Percentiles rank a stretch among this genome's conserved stretches.
Conservation (phyloP, 2,888 invertebrate genomes). For the Melieria crassipennis region DNA sequence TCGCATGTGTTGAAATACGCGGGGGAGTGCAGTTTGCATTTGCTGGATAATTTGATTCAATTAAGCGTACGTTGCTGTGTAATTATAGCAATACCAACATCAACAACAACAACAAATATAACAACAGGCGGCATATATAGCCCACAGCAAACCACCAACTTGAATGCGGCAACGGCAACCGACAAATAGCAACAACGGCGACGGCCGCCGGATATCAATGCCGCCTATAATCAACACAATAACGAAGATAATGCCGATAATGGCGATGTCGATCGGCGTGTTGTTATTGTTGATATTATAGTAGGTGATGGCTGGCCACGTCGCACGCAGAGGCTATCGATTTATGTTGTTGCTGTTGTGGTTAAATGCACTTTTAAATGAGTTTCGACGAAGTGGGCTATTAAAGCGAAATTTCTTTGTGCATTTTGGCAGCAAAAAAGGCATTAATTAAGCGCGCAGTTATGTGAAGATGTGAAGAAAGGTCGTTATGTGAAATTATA, state of each 20-base stretch:
- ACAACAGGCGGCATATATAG: not conserved
- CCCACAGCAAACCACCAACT: not conserved
- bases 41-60: conserved; percentile 11
- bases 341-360: too few species aligned
- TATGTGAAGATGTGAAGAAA: too few species aligned
- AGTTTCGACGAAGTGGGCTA: too few species aligned
- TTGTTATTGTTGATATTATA: not conserved
- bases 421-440: too few species aligned
- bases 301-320: too few species aligned
- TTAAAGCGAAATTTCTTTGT: too few species aligned
- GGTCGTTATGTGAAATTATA: too few species aligned
- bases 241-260: not conserved
- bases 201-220: not conserved
- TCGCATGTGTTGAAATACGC: conserved; percentile 3
- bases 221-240: not conserved
- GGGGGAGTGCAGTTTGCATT: conserved; percentile 1
- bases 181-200: not conserved
- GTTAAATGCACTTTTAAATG: too few species aligned
- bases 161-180: not conserved
- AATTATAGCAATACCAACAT: conserved; percentile 13
- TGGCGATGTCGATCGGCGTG: not conserved
- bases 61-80: conserved; percentile 10
- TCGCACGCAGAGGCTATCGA: too few species aligned
- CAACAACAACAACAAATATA: conserved; percentile 1
- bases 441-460: too few species aligned